Evolutionary conservation across 2,888 invertebrate genomes (phyloP), one percentile per base, ranked within the genome.

Genomic region (Dynastes tityus): DNA sequence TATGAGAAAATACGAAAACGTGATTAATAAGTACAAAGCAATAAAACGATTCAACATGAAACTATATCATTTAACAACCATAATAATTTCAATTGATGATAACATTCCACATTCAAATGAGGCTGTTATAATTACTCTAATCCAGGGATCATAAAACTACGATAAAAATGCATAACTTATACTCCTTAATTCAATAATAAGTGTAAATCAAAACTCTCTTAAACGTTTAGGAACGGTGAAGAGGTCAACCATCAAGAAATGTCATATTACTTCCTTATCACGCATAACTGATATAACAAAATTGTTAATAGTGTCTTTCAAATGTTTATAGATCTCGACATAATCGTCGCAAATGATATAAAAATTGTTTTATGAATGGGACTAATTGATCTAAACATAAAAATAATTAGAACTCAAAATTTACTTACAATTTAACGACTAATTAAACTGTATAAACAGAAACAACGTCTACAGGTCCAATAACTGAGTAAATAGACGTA

Each of bases 161-260:
- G 64, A 32, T 64, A 64, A 64, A 58, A 37, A 64, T 37, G 32
- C 16, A 64, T 64, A 64, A 16, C n/a, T 6, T 3, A n/a, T 32
- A 64, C 11, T 37, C 11, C 11, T 13, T 37, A 27, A 32, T 32
- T 53, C 11, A 61, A 27, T 61, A 61, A 61, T 61, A 61, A 61
- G 9, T 63, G 64, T 64, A 64, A 64, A 64, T 64, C 64, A 64
- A 32, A 37, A 32, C 32, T 11, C 32, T 16, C 16, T 32, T 64
- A 37, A 64, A 64, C 37, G 16, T 64, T 22, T 58, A 58, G 22
- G 22, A 58, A 22, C 22, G 22, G 22, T 16, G 6, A 64, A 32
- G 37, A 64, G 64, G 64, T 64, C 64, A 64, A 37, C 40, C 37
- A 64, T 64, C 64, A 40, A 16, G 37, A 40, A 37, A 64, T 64